A percentile compares a stretch with the other conserved stretches of the same genome.
Conservation (phyloP, 2,797 vertebrate genomes). For the Mus spretus region DNA sequence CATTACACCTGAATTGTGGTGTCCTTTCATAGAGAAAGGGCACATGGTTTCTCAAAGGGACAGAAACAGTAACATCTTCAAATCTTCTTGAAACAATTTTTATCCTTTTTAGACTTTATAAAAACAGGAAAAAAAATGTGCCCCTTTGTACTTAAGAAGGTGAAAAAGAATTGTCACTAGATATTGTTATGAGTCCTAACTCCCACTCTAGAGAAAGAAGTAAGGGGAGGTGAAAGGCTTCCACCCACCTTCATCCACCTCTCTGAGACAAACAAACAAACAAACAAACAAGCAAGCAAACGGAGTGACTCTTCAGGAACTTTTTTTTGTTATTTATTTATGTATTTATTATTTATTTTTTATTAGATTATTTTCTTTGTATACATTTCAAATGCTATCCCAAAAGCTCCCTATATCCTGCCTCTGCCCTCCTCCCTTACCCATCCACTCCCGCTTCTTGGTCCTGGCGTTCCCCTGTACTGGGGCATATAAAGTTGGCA, state of each 20-base stretch:
- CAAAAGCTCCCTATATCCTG: no score
- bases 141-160: conserved; percentile 38
- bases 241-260: background rate
- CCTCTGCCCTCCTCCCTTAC: no score
- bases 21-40: background rate
- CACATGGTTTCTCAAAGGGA: background rate
- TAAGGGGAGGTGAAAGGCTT: background rate
- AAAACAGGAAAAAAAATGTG: conserved; percentile 23
- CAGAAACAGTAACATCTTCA: background rate
- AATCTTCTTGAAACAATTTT: background rate
- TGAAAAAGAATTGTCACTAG: background rate
- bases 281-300: no score
- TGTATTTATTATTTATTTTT: no score
- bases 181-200: background rate
- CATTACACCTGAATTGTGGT: background rate
- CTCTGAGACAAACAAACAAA: background rate
- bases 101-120: conserved; percentile 15
- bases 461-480: no score
- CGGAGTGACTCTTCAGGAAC: no score
- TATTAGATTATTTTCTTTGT: no score
- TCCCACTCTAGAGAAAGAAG: background rate
- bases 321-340: no score
- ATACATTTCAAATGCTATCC: no score
- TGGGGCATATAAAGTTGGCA: no score
- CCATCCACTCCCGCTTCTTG: no score